Evolutionary conservation across 2,113 vertebrate genomes (phyloP), one percentile per base, ranked within the genome.

Genomic region (Polypterus bichir): DNA sequence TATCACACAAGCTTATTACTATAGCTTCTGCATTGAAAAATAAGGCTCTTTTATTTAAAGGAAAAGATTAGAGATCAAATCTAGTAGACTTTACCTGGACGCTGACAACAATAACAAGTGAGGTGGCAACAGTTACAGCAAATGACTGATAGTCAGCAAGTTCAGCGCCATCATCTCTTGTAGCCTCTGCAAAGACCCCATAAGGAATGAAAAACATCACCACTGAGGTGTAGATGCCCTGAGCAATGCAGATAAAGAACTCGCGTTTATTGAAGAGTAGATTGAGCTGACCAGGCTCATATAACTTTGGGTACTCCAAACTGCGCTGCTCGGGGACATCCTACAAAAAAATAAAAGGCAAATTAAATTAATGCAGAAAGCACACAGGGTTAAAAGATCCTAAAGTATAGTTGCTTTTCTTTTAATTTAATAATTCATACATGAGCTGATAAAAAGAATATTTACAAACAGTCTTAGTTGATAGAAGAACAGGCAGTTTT

Each of bases 181-280:
- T 86, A 68, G 91, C 90, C 0, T 88, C 76, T 0, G 85, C 81
- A 0, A 97, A 86, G 62, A 88, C 69, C 0, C 89, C 89, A 0
- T 92, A 94, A 3, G 93, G 92, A 55, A 97, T 86, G 70, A 97
- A 96, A 77, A 97, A 96, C 81, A 95, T 81, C 69, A 96, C 88
- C 61, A 94, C 80, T 0, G 92, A 94, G 3, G 93, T 93, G 83
- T 92, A 97, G 83, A 97, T 92, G 72, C 94, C 94, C 73, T 94
- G 94, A 3, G 91, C 83, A 0, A 97, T 94, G 83, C 93, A 94
- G 83, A 97, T 94, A 80, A 97, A 96, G 75, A 97, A 97, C 74
- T 97, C 93, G 0, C 90, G 83, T 77, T 97, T 97, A 85, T 97
- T 97, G 84, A 97, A 97, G 65, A 97, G 93, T 59, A 97, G 87